These are phyloP conservation scores for Coregonus clupeaformis DNA, from an alignment of 2,113 vertebrate genomes.

Conservation along the genomic window DNA sequence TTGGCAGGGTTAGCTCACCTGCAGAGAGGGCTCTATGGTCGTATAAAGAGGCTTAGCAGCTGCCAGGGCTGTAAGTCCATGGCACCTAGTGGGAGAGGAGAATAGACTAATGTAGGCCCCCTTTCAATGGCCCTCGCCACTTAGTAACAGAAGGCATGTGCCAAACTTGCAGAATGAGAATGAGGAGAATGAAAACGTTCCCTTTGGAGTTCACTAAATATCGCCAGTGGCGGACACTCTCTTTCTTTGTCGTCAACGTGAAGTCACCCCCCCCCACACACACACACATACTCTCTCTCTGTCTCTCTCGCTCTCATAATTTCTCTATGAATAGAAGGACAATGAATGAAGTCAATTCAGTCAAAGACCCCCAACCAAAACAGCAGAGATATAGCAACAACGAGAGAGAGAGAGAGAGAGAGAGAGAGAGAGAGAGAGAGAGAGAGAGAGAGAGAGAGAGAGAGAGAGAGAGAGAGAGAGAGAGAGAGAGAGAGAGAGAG, in stretches of 20 bases:
- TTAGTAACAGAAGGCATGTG: conserved; percentile 73
- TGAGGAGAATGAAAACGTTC: conserved; percentile 78
- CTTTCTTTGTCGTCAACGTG: conserved; percentile 36
- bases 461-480: conserved; percentile 34
- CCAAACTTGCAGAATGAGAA: conserved; percentile 75
- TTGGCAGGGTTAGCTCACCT: conserved; percentile 78
- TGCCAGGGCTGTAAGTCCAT: conserved; percentile 82
- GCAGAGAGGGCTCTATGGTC: conserved; percentile 77
- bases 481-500: conserved; percentile 35
- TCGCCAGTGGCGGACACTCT: conserved; percentile 65
- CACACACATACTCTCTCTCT: conserved; percentile 30
- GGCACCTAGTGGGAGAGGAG: conserved; percentile 77
- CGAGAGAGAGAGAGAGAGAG: conserved; percentile 58
- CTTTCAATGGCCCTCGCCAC: conserved; percentile 45
- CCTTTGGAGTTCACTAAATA: conserved; percentile 73
- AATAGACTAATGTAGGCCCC: conserved; percentile 73
- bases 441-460: conserved; percentile 47
- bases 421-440: conserved; percentile 17
- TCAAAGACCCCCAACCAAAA: conserved; percentile 37
- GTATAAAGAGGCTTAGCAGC: conserved; percentile 80
- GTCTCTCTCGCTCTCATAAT: conserved; percentile 60
- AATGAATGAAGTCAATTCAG: not conserved
- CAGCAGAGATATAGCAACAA: conserved; percentile 76
- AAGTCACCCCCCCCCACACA: conserved; percentile 20
- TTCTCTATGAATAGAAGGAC: conserved; percentile 56